Evolutionary conservation across 2,113 vertebrate genomes (phyloP), one percentile per base, ranked within the genome.

Genomic region (Peromyscus polionotus): DNA sequence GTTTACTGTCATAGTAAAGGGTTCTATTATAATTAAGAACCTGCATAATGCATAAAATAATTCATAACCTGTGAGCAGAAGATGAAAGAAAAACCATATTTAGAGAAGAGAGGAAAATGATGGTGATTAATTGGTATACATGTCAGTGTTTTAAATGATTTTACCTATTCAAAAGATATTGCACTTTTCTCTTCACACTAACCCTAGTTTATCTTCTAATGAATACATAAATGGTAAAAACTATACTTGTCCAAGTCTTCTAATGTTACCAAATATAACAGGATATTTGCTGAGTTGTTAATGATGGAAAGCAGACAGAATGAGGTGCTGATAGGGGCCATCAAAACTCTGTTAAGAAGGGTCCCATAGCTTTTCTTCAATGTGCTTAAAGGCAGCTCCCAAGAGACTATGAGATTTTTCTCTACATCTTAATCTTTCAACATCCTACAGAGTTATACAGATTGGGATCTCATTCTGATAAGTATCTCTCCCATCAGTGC

Each of bases 361-460:
- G 36, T 28, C 70, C 16, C 11, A 51, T 67, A 31, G 0, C 36
- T 72, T 91, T 79, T 13, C 28, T 67, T 81, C 93, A 76, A 45
- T 92, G 89, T 63, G 4, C 42, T 94, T 65, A 61, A 96, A 81
- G 89, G 33, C 2, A 88, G 33, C 70, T 93, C 92, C 42, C 45
- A 33, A 48, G 33, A 95, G 20, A 7, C 8, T 13, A 20, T 67
- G 28, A 51, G 75, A 65, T 94, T 93, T 92, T 93, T 42, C 1
- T 12, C 13, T 54, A 59, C 61, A 59, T 61, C 7, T 80, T 88
- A 51, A 72, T 59, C 61, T 94, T 91, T 84, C 81, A 63, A 63
- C 1, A 51, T 79, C 28, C 48, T 31, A 45, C 7, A 94, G 45
- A 72, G 45, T 83, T 68, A 79, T 51, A 81, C 67, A 96, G 48